A percentile compares a stretch with the other conserved stretches of the same genome.
Conservation (phyloP, 1,140 invertebrate species). For the Zaprionus lachaisei region DNA sequence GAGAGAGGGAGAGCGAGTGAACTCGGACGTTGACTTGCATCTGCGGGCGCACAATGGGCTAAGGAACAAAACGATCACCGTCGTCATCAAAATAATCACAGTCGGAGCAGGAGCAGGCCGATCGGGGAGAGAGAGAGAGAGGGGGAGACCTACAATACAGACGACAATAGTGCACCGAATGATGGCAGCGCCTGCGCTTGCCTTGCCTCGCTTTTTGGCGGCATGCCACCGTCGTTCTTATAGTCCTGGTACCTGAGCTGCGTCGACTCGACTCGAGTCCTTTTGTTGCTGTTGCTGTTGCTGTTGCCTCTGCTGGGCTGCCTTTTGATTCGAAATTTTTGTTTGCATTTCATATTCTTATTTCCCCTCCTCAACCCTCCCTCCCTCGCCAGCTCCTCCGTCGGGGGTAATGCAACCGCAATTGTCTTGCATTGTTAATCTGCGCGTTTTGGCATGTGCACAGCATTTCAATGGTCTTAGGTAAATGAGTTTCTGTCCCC, state of each 20-base stretch:
- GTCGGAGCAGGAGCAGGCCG: conserved; percentile 36
- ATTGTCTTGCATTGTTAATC: conserved; percentile 66
- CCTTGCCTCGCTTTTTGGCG: conserved; percentile 60
- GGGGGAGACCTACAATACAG: neutral
- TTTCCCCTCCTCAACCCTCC: conserved; percentile 6
- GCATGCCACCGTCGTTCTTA: conserved; percentile 47
- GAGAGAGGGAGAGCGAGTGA: neutral
- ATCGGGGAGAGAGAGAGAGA: neutral
- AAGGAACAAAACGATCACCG: conserved; percentile 45
- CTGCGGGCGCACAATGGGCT: conserved; percentile 70
- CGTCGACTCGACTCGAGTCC: conserved; percentile 57
- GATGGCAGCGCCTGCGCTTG: conserved; percentile 46
- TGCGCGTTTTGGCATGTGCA: conserved; percentile 77
- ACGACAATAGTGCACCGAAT: conserved; percentile 70
- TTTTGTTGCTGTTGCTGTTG: conserved; percentile 48
- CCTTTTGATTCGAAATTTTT: conserved; percentile 57
- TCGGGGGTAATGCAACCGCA: conserved; percentile 72
- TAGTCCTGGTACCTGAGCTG: conserved; percentile 1
- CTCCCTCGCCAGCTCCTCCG: neutral
- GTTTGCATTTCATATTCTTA: conserved; percentile 56
- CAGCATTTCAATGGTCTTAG: conserved; percentile 46
- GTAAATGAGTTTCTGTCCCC: conserved; percentile 58
- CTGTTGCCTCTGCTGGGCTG: conserved; percentile 15
- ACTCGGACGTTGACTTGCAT: conserved; percentile 82
- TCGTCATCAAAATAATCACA: conserved; percentile 66